Evolutionary conservation across 2,113 vertebrate genomes (phyloP).

Genomic region (Gallinago undulata): DNA sequence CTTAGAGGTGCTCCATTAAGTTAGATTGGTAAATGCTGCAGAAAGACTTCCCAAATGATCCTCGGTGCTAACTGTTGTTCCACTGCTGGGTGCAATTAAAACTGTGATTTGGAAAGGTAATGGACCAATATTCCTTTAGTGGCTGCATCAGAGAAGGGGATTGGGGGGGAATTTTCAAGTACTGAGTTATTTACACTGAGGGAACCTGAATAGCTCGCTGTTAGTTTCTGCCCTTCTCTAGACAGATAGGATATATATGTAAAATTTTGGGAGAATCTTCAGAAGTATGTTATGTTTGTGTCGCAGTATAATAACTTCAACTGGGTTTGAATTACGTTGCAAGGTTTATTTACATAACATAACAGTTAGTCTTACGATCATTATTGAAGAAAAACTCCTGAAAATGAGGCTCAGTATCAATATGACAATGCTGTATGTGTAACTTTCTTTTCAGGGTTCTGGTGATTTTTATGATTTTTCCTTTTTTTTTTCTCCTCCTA

Average conservation of each 20-base stretch:
- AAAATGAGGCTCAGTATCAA: neutral
- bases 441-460: neutral
- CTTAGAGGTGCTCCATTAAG: neutral
- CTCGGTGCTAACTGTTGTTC: neutral
- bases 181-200: neutral
- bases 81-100: neutral
- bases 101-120: neutral
- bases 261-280: neutral
- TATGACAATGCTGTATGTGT: neutral
- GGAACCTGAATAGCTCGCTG: neutral
- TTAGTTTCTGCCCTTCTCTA: neutral
- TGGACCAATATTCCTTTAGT: neutral
- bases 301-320: neutral
- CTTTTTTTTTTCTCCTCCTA: accelerated
- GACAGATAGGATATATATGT: neutral
- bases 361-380: neutral
- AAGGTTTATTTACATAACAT: too few relatives aligned
- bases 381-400: neutral
- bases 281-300: neutral
- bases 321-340: neutral
- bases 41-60: neutral
- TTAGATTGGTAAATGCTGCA: neutral
- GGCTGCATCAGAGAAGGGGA: neutral
- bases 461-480: neutral
- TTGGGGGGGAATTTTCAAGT: neutral